Percentiles rank a stretch among this genome's conserved stretches.
Conservation (phyloP, 2,888 invertebrate species). For the Opisthograptis luteolata region DNA sequence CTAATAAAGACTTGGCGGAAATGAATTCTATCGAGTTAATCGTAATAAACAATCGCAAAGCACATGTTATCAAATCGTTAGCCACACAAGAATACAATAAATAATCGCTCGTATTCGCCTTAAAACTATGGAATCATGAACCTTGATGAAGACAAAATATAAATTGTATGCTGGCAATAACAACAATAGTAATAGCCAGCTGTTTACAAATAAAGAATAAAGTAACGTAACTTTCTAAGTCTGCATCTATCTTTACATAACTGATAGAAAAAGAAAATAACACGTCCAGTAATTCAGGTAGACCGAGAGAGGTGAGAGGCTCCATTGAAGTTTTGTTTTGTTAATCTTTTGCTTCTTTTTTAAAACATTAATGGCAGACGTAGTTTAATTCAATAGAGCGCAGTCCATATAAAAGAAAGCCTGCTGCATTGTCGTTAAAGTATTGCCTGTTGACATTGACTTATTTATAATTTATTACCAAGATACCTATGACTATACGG, state of each 20-base stretch:
- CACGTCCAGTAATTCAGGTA: conserved; percentile 16
- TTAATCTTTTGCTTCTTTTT: conserved; percentile 6
- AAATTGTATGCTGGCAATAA: conserved; percentile 26
- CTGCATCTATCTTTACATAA: conserved; percentile 37
- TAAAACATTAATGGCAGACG: background rate
- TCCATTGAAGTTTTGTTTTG: conserved; percentile 10
- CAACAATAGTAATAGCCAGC: conserved; percentile 35
- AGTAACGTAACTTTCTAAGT: conserved; percentile 38
- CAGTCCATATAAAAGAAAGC: background rate
- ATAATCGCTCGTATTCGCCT: conserved; percentile 28
- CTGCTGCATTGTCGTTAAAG: background rate
- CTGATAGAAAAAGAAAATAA: conserved; percentile 32
- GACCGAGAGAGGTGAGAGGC: conserved; percentile 19
- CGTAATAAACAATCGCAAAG: conserved; percentile 28
- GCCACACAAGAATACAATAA: conserved; percentile 29
- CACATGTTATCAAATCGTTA: conserved; percentile 29
- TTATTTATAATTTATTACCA: no score
- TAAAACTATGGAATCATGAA: conserved; percentile 12
- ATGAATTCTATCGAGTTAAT: background rate
- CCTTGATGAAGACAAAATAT: conserved; percentile 15
- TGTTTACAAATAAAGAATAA: conserved; percentile 36
- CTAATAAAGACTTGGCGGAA: no score
- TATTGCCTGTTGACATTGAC: no score
- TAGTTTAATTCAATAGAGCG: background rate
- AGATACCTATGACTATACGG: no score